Percentiles rank a stretch among this genome's conserved stretches.
Conservation (phyloP, 2,797 vertebrate genomes). For the Amphiprion clarkii region DNA sequence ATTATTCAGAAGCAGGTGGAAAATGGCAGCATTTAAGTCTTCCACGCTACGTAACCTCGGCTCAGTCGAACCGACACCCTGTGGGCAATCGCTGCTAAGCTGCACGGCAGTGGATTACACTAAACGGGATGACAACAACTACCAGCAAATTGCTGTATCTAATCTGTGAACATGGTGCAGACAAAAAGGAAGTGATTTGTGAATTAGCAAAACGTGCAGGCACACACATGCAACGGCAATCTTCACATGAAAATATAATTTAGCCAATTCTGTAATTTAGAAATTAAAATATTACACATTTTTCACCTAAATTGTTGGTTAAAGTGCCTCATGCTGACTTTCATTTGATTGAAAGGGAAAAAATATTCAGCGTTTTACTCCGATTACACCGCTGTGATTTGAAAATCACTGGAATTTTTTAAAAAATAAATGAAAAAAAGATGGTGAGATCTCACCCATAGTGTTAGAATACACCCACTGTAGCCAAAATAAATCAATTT, state of each 20-base stretch:
- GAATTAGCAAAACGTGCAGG: too few relatives aligned
- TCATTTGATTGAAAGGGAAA: neutral
- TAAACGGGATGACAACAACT: conserved; percentile 9
- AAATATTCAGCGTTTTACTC: neutral
- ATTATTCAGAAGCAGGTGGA: conserved; percentile 47
- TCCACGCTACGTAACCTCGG: neutral
- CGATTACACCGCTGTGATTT: too few relatives aligned
- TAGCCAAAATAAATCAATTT: neutral
- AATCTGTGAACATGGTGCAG: conserved; percentile 4
- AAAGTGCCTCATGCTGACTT: neutral
- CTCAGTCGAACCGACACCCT: neutral
- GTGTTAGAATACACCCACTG: neutral
- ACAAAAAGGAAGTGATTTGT: neutral
- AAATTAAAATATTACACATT: too few relatives aligned
- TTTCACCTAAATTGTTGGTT: neutral
- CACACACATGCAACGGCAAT: too few relatives aligned
- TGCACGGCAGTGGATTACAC: conserved; percentile 24
- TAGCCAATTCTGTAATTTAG: neutral
- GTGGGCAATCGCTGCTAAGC: neutral
- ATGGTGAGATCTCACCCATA: neutral
- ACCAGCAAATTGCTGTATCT: neutral
- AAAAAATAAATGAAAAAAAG: neutral
- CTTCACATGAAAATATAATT: neutral
- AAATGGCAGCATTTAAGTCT: neutral
- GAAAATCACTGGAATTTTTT: neutral